Conservation (phyloP, 1,140 invertebrate species). For the Lucilia cuprina region DNA sequence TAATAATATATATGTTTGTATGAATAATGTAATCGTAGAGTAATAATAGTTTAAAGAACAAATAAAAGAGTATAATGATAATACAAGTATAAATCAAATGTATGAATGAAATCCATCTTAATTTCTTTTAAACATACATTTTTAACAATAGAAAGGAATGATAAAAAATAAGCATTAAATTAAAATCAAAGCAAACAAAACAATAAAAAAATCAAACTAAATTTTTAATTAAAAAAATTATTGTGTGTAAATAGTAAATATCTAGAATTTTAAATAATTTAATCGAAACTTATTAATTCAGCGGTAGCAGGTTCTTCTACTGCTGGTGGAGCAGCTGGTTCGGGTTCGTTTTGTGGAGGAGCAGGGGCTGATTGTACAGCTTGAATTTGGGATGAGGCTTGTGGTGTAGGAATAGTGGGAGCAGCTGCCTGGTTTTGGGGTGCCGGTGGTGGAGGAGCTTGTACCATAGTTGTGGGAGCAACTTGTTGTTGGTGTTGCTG, state of each 20-base stretch:
- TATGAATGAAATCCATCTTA: too few relatives aligned
- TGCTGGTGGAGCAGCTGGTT: conserved; percentile 57
- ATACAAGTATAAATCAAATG: not conserved
- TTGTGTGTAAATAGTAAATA: not conserved
- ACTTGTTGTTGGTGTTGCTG: conserved; percentile 7
- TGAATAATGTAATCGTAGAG: too few relatives aligned
- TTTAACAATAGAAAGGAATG: not conserved
- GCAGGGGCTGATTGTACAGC: conserved; percentile 53
- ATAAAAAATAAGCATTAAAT: not conserved
- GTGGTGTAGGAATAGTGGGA: conserved; percentile 40
- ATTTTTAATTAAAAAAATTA: not conserved
- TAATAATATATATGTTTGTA: too few relatives aligned
- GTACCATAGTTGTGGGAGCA: conserved; percentile 42
- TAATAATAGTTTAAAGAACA: not conserved
- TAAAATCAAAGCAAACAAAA: not conserved
- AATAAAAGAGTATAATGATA: not conserved
- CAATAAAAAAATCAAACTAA: not conserved
- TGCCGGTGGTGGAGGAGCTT: conserved; percentile 52
- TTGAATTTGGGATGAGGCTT: conserved; percentile 47
- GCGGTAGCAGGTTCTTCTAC: conserved; percentile 68
- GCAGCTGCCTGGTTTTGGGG: conserved; percentile 42
- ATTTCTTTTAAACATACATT: too few relatives aligned
- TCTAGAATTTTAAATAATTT: conserved; percentile 44
- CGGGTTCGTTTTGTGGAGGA: conserved; percentile 60
- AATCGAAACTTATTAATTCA: conserved; percentile 78